Evolutionary conservation across 2,888 invertebrate genomes (phyloP).

Genomic region (Oscheius sp.): DNA sequence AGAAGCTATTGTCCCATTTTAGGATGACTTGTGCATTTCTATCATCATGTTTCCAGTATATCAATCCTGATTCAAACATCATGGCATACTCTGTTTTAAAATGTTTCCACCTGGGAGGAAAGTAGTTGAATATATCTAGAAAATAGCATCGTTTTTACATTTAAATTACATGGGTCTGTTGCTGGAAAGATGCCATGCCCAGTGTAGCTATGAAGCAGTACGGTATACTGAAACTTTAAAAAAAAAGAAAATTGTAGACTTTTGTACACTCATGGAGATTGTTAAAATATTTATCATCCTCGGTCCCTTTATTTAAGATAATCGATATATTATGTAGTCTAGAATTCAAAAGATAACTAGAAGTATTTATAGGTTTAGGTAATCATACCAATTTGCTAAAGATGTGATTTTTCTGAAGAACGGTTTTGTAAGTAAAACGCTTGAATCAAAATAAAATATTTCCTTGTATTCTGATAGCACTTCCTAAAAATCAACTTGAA

Average conservation of each 20-base stretch:
- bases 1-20: slow-evolving; percentile 60
- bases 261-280: background rate
- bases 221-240: slow-evolving; percentile 32
- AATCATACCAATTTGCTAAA: too few species aligned
- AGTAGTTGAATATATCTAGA: slow-evolving; percentile 66
- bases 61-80: slow-evolving; percentile 65
- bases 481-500: background rate
- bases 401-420: background rate
- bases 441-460: background rate
- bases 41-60: slow-evolving; percentile 24
- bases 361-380: too few species aligned
- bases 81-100: slow-evolving; percentile 40
- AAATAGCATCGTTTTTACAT: background rate
- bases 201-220: slow-evolving; percentile 55
- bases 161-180: slow-evolving; percentile 47
- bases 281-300: background rate
- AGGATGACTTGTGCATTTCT: slow-evolving; percentile 55
- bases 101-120: slow-evolving; percentile 63
- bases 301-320: background rate
- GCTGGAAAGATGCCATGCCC: slow-evolving; percentile 58
- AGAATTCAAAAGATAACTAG: too few species aligned
- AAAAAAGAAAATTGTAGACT: too few species aligned
- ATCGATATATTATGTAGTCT: too few species aligned
- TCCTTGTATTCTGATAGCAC: background rate
- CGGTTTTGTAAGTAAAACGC: background rate